Evolutionary conservation across 2,888 invertebrate species (phyloP).

Genomic region (Xanthia togata): DNA sequence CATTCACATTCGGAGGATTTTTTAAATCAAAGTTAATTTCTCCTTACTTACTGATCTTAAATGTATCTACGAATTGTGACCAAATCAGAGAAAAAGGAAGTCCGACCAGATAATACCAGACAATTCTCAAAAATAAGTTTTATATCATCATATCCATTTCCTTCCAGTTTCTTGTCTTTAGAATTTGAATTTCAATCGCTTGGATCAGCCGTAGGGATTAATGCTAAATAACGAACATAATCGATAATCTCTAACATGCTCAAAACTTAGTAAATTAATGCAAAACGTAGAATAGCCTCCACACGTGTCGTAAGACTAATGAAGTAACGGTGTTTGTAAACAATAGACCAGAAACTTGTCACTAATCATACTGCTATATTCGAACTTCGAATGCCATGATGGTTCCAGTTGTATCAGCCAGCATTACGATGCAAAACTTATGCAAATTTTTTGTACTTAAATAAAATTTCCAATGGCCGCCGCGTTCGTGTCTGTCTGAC

Average conservation of each 20-base stretch:
- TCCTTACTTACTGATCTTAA: too few species aligned
- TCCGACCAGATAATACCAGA: too few species aligned
- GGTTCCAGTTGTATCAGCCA: conserved; percentile 25
- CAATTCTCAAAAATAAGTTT: not conserved
- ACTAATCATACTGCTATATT: conserved; percentile 36
- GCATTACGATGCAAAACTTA: conserved; percentile 38
- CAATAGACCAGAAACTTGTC: conserved; percentile 54
- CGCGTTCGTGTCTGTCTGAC: not conserved
- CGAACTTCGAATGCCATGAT: conserved; percentile 27
- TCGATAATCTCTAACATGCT: conserved; percentile 19
- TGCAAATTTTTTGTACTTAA: conserved; percentile 11
- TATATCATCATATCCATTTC: not conserved
- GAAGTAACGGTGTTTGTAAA: conserved; percentile 58
- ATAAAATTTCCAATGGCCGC: conserved; percentile 22
- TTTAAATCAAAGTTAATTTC: not conserved
- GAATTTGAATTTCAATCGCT: not conserved
- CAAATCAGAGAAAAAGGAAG: not conserved
- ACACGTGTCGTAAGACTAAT: conserved; percentile 50
- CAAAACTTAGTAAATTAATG: conserved; percentile 26
- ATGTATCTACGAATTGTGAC: not conserved
- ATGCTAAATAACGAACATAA: not conserved
- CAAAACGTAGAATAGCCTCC: conserved; percentile 39
- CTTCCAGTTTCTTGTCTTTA: not conserved
- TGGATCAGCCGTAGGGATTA: not conserved
- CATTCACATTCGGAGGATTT: not conserved